These are phyloP conservation scores for Entomyzon cyanotis DNA, from an alignment of 2,113 vertebrate genomes.

Conservation along the genomic window DNA sequence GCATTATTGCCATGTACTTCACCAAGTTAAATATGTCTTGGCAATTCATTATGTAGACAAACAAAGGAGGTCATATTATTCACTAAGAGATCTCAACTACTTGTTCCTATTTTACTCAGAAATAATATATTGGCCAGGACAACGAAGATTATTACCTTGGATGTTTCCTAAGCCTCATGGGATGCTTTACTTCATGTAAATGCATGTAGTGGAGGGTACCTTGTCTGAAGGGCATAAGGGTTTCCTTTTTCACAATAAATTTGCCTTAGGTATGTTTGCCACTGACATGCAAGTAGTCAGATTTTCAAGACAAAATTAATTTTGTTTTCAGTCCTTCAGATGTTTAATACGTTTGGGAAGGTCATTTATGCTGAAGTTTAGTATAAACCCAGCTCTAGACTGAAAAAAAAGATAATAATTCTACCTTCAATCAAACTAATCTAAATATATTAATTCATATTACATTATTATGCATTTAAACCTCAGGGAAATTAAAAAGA, in stretches of 20 bases:
- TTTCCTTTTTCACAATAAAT: not conserved
- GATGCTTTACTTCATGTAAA: not conserved
- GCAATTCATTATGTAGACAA: not conserved
- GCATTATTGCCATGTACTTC: not conserved
- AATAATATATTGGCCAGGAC: not conserved
- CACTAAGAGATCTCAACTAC: not conserved
- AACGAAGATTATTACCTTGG: not conserved
- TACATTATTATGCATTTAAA: not conserved
- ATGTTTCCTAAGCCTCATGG: not conserved
- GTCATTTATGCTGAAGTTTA: slow-evolving; percentile 7
- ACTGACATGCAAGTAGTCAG: not conserved
- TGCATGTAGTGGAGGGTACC: not conserved
- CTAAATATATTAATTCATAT: not conserved
- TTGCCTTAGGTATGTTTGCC: not conserved
- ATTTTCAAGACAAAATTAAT: not conserved
- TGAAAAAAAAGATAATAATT: not conserved
- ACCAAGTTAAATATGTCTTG: not conserved
- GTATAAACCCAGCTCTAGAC: not conserved
- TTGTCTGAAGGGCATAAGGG: not conserved
- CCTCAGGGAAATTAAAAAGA: not conserved
- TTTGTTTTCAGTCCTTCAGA: not conserved
- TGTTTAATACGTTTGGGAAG: not conserved
- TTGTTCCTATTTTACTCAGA: not conserved
- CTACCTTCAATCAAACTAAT: not conserved
- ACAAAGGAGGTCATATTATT: not conserved